Base-by-base conservation (phyloP, 1,140 invertebrate genomes). In the Euura saliciscinereae region DNA sequence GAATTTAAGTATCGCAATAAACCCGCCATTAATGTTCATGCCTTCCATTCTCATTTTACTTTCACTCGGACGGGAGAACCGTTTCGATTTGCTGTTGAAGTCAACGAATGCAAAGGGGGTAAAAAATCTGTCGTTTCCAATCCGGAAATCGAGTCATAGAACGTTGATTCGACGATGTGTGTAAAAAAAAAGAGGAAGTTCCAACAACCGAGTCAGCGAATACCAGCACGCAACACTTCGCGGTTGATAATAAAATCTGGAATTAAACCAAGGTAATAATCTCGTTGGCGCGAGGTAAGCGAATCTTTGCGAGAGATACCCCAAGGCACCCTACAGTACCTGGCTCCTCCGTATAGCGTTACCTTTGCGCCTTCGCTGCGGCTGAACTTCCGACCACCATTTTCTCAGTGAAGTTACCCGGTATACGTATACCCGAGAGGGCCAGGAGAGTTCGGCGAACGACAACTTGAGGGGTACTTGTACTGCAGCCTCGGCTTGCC, bases 1-100 rank as follows among this genome's bases (percentile, higher is more conserved):
- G 45, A 66, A 7, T 72, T n/a, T 68, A 72, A 59, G 51, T 65
- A 69, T 70, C 66, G 73, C 69, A 70, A 74, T 74, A 74, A 74
- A 74, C 45, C 71, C 45, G 43, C 69, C 71, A 74, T 74, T 74
- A 74, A 74, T 74, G 51, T 59, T 59, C 51, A 8, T 59, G 51
- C 13, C 51, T 3, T n/a, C 8, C 51, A 3, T 59, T 59, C 8
- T n/a, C 13, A 0, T 28, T 28, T 28, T 28, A 28, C 28, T 59
- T 59, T 59, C 51, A 2, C 51, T 59, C 13, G 28, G 28, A 28
- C 1, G 28, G 0, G 28, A 28, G 28, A 28, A 28, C 3, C 51
- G 10, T 59, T 11, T 59, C 51, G 8, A 11, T n/a, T 59, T 28
- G 28, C 28, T 28, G 28, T 28, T 28, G 28, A 28, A 28, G 28